These are phyloP conservation scores for Achatina immaculata DNA, from an alignment of 1,140 invertebrate species.

Conservation along the genomic window DNA sequence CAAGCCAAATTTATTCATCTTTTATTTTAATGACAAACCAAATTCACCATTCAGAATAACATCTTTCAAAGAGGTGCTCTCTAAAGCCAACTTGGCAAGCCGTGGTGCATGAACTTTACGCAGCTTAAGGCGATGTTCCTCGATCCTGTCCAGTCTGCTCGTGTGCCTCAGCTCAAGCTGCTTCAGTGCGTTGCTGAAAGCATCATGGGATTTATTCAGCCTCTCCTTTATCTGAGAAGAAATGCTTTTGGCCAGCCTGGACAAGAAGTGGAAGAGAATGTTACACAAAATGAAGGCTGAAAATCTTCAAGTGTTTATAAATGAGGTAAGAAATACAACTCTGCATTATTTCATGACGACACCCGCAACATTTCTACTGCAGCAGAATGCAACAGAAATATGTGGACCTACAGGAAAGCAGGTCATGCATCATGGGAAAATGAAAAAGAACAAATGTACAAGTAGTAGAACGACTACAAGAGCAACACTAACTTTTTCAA, in stretches of 20 bases:
- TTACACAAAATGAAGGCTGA: not conserved
- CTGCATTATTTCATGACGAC: no score
- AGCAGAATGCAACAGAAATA: no score
- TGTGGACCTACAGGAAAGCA: no score
- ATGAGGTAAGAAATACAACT: no score
- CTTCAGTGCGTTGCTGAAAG: constrained; percentile 79
- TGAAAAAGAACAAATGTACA: no score
- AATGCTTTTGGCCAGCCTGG: constrained; percentile 82
- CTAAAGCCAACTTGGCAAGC: constrained; percentile 85
- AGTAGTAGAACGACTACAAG: no score
- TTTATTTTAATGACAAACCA: no score
- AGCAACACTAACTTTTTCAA: no score
- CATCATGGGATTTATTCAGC: constrained; percentile 79
- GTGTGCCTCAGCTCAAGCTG: constrained; percentile 81
- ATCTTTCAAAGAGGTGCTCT: constrained; percentile 88
- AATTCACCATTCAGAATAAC: constrained; percentile 78
- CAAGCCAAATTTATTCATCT: no score
- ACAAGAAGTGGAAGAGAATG: constrained; percentile 36
- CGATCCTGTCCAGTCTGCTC: constrained; percentile 83
- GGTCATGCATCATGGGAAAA: no score
- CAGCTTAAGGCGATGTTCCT: constrained; percentile 80
- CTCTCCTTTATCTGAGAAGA: constrained; percentile 80
- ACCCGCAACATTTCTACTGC: no score
- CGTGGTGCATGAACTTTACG: constrained; percentile 85
- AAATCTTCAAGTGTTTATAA: no score